Evolutionary conservation across 1,140 invertebrate species (phyloP), one percentile per base, ranked within the genome.

Genomic region (Amphibalanus amphitrite): DNA sequence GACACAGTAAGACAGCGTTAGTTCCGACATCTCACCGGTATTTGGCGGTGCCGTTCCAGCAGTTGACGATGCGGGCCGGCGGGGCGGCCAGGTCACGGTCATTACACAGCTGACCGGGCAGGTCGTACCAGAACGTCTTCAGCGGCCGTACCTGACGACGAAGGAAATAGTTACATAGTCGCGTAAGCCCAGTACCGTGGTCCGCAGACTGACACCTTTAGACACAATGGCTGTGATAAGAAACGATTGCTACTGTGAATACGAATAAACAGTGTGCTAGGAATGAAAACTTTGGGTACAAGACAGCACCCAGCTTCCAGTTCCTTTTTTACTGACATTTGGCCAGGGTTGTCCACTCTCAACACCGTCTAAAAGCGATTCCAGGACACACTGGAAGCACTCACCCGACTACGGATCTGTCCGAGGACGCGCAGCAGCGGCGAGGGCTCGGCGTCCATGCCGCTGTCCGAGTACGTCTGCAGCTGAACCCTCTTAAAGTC

Each of bases 21-120:
- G 47, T 25, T 13, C 13, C 25, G 13, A 25, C 47, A 59, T 13
- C 47, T 20, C n/a, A 67, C 65, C n/a, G 26, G 65, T 10, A 10
- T 17, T 28, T 67, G 65, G 65, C 65, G 8, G 65, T 67, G 65
- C 65, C 65, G 65, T 67, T 67, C 65, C 65, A 67, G 65, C 65
- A 67, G 28, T 67, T 67, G 3, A 28, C 13, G 65, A 67, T 67
- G 65, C 65, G 65, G 3, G 65, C n/a, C 6, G n/a, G 65, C 26
- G 26, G 65, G 3, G 65, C 65, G 10, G 65, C 65, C 65, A 67
- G 3, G 6, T 28, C 26, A 3, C 65, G 65, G 65, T 67, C n/a
- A 3, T 10, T 28, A 25, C 65, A 67, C 65, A 67, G 65, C 6
- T 28, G 65, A 25, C 26, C 28, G 3, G 65, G 26, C 65, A 67